Evolutionary conservation across 2,113 vertebrate species (phyloP).

Genomic region (Nothobranchius kuhntae): DNA sequence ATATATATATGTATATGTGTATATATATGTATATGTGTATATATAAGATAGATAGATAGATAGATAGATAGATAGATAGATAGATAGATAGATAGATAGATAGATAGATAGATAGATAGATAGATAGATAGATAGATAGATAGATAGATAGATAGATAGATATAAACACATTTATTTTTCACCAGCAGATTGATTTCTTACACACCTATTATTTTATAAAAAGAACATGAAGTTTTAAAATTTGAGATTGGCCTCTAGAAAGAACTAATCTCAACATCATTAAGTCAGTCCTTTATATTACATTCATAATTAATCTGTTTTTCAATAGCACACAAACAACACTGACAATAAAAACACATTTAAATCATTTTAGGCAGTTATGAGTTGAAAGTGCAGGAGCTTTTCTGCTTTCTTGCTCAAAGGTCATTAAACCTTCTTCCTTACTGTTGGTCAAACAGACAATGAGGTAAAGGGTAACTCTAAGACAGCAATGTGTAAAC

Average conservation of each 20-base stretch:
- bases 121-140: too few relatives aligned
- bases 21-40: too few relatives aligned
- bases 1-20: too few relatives aligned
- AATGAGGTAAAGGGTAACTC: conserved; percentile 24
- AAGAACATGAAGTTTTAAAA: too few relatives aligned
- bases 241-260: neutral
- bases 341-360: neutral
- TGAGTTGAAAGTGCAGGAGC: neutral
- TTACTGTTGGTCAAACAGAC: conserved; percentile 23
- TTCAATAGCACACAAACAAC: conserved; percentile 2
- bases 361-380: neutral
- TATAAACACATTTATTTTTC: too few relatives aligned
- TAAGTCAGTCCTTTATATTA: neutral
- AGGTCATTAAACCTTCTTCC: conserved; percentile 15
- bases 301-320: neutral
- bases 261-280: neutral
- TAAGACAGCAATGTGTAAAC: conserved; percentile 35
- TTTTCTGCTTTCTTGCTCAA: conserved; percentile 1
- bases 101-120: too few relatives aligned
- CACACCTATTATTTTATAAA: too few relatives aligned
- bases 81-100: too few relatives aligned
- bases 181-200: neutral
- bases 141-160: too few relatives aligned
- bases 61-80: too few relatives aligned
- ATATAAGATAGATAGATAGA: too few relatives aligned